Evolutionary conservation across 1,140 invertebrate genomes (phyloP).

Genomic region (roundworm (Caenorhabditis elegans)): DNA sequence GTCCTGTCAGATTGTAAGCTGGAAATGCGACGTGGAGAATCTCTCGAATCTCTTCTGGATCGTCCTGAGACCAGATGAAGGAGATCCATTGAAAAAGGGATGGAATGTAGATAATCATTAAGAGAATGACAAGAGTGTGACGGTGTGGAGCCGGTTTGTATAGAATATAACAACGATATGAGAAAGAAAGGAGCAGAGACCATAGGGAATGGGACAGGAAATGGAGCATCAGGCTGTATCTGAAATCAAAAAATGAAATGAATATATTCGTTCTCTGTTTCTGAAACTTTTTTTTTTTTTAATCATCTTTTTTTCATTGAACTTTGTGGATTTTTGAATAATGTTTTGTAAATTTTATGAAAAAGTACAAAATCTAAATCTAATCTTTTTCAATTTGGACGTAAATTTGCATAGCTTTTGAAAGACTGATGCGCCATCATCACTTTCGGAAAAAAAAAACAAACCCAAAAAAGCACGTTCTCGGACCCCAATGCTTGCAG

Average conservation of each 20-base stretch:
- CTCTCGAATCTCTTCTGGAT: background rate
- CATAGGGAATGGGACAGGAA: conserved; percentile 5
- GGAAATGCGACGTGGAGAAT: background rate
- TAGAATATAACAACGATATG: background rate
- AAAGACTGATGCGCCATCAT: no score
- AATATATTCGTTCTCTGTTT: no score
- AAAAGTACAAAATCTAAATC: no score
- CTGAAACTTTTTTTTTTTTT: background rate
- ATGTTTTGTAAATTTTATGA: no score
- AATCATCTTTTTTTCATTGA: background rate
- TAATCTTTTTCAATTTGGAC: no score
- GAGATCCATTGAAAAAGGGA: background rate
- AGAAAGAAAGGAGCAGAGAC: conserved; percentile 12
- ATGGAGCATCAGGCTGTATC: conserved; percentile 29
- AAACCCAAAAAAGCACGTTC: conserved; percentile 10
- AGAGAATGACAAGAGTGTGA: background rate
- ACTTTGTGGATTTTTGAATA: no score
- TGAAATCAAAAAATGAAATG: no score
- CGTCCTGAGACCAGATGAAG: background rate
- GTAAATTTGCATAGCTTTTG: no score
- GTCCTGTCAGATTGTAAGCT: background rate
- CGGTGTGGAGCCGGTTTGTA: background rate
- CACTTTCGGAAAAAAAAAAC: no score
- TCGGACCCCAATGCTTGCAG: conserved; percentile 4
- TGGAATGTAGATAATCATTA: background rate